Evolutionary conservation across 2,113 vertebrate species (phyloP), one percentile per base, ranked within the genome.

Genomic region (Columba janthina): DNA sequence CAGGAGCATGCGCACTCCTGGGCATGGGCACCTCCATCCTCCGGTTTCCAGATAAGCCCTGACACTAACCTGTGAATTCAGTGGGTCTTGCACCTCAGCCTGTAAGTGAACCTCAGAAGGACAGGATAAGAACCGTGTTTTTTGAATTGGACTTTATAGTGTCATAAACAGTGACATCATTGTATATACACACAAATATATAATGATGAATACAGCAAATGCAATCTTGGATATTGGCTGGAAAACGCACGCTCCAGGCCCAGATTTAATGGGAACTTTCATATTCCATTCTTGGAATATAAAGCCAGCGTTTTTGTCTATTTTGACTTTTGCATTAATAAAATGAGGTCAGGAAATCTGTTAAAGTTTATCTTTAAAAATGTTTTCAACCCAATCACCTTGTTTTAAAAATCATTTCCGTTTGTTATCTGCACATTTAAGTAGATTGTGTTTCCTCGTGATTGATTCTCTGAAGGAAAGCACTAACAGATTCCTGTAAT

Each of bases 381-480:
- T 57, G 51, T 94, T 93, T 88, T 96, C 83, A 89, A 87, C 82
- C 66, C 65, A 79, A 77, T 86, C 91, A 85, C 89, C 88, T 94
- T 96, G 64, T 95, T 96, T 95, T 94, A 95, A 94, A 96, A 94
- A 94, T 91, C 2, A 91, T 97, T 97, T 97, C 78, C 77, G 19
- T 96, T 97, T 92, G 64, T 94, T 89, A 90, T 88, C 89, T 88
- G 85, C 48, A 62, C 62, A 25, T 81, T 88, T 73, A 89, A 94
- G 84, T 62, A 54, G 61, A 65, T 93, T 78, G 57, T 34, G 87
- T 90, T 91, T 95, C 94, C 89, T 78, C 2, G 6, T 58, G 86
- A 91, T 83, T 72, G 48, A 54, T 57, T 92, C 80, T 95, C 85
- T 75, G 85, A 95, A 95, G 92, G n/a, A 91, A 95, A 85, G 88